Evolutionary conservation across 2,797 vertebrate genomes (phyloP).

Genomic region (Lophotriccus pileatus): DNA sequence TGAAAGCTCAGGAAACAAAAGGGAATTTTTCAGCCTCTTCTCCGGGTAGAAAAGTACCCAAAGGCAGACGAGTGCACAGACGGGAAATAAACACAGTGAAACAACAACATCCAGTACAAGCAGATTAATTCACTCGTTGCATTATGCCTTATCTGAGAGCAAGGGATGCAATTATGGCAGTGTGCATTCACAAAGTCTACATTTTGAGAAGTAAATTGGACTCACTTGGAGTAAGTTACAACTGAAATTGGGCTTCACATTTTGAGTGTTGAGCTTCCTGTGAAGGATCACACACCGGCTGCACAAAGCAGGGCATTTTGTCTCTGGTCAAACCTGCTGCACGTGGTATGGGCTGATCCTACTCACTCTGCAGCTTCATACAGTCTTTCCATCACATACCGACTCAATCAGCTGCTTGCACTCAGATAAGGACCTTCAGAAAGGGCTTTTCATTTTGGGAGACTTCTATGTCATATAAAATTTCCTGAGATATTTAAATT

Average conservation of each 20-base stretch:
- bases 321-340: background rate
- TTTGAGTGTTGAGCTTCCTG: background rate
- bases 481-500: background rate
- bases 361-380: background rate
- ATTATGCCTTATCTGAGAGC: background rate
- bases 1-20: background rate
- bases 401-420: background rate
- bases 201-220: background rate
- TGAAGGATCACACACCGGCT: accelerated
- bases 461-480: background rate
- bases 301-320: background rate
- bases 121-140: background rate
- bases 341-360: accelerated
- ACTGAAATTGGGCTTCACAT: background rate
- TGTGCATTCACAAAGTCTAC: background rate
- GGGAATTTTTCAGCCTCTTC: constrained; percentile 26
- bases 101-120: background rate
- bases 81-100: background rate
- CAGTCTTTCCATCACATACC: background rate
- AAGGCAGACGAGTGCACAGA: background rate
- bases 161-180: background rate
- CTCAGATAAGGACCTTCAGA: background rate
- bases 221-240: background rate
- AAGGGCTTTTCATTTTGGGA: background rate
- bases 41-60: background rate